Conservation (phyloP, 1,140 invertebrate genomes). For the Orussus abietinus region DNA sequence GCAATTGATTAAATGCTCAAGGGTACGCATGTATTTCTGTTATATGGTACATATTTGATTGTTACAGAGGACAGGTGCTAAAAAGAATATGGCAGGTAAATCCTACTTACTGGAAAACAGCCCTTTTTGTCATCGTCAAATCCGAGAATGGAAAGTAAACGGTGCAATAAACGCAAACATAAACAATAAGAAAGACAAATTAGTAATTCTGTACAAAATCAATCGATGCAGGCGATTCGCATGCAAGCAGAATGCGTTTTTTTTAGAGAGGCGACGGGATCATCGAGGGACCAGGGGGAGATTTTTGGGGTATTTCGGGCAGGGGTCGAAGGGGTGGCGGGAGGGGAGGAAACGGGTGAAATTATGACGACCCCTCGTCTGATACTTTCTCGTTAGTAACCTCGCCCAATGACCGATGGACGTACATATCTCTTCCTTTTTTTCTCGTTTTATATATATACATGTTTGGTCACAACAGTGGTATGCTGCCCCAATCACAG, state of each 20-base stretch:
- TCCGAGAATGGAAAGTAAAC: slow-evolving; percentile 67
- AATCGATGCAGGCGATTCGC: slow-evolving; percentile 49
- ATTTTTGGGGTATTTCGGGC: too few relatives aligned
- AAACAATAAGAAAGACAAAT: slow-evolving; percentile 65
- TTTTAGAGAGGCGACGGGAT: slow-evolving; percentile 31
- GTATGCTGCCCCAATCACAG: slow-evolving; percentile 68
- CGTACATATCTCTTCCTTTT: slow-evolving; percentile 39
- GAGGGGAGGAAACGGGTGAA: slow-evolving; percentile 23
- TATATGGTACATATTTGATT: too few relatives aligned
- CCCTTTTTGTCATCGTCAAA: slow-evolving; percentile 67
- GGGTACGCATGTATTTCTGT: too few relatives aligned
- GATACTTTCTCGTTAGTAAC: slow-evolving; percentile 38
- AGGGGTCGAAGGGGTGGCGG: slow-evolving; percentile 27
- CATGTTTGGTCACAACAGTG: slow-evolving; percentile 39
- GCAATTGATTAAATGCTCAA: too few relatives aligned
- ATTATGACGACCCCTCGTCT: slow-evolving; percentile 42
- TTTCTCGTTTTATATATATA: slow-evolving; percentile 16
- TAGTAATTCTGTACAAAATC: slow-evolving; percentile 49
- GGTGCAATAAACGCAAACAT: slow-evolving; percentile 73
- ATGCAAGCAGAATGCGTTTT: slow-evolving; percentile 51
- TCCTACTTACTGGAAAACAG: slow-evolving; percentile 81
- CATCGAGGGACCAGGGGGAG: too few relatives aligned
- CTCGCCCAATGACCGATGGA: slow-evolving; percentile 61
- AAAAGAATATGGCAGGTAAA: too few relatives aligned
- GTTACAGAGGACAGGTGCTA: too few relatives aligned